Evolutionary conservation across 2,113 vertebrate genomes (phyloP).

Genomic region (Neopipo cinnamomea): DNA sequence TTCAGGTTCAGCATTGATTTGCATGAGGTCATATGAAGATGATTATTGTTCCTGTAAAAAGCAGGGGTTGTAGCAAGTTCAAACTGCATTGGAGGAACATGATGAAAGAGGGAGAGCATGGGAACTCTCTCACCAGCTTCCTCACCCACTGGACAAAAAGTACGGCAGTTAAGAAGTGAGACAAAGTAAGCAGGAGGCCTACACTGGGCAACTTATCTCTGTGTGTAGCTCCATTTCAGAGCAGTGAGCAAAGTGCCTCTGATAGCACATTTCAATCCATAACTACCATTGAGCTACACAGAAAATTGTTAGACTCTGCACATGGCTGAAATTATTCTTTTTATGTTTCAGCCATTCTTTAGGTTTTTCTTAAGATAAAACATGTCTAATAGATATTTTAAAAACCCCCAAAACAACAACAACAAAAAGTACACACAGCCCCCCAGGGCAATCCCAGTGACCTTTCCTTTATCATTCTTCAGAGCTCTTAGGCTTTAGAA

Average conservation of each 20-base stretch:
- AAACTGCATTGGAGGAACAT: neutral
- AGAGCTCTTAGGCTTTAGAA: neutral
- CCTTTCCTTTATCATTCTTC: neutral
- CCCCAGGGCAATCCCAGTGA: neutral
- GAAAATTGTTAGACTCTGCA: neutral
- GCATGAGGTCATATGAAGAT: neutral
- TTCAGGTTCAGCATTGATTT: neutral
- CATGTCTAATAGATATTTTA: neutral
- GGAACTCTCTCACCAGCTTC: neutral
- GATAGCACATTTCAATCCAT: neutral
- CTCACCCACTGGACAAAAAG: neutral
- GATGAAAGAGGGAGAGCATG: neutral
- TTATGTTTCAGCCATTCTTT: neutral
- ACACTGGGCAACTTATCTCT: neutral
- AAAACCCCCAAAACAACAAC: neutral
- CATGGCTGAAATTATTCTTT: neutral
- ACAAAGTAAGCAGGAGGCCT: neutral
- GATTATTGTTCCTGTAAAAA: neutral
- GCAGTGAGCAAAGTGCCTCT: neutral
- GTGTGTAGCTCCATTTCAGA: neutral
- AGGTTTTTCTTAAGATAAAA: neutral
- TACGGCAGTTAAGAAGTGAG: neutral
- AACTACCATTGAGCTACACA: neutral
- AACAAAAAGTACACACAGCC: neutral
- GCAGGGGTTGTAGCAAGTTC: neutral